Evolutionary conservation across 2,888 invertebrate species (phyloP), one percentile per base, ranked within the genome.

Genomic region (Chaitophorus viminalis): DNA sequence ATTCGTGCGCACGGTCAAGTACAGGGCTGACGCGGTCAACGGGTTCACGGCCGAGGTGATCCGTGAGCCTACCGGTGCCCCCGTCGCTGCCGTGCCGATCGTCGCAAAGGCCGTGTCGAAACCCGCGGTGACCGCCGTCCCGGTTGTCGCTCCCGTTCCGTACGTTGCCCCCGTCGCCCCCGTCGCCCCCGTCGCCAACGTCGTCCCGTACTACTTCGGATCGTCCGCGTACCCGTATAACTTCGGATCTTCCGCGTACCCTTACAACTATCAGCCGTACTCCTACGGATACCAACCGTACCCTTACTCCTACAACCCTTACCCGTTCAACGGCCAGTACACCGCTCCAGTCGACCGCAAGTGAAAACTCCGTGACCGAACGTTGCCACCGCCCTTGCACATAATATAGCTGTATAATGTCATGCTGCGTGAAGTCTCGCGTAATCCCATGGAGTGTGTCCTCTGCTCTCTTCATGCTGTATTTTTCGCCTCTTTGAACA

Each of bases 11-110:
- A 90, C 90, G 17, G 90, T 90, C 83, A 88, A 86, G 70, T 90
- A 90, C 89, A 89, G 89, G 33, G 89, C 90, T 31, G 90, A 90
- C 86, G 86, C 90, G 29, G 89, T 90, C 79, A 90, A 89, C 89
- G 90, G 90, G n/a, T 90, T 90, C 89, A 90, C 89, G 83, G 90
- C 90, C 39, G 89, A 90, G 31, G 90, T 90, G 54, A 82, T 74
- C 29, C 60, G 83, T 1, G 75, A 76, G n/a, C 82, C 88, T 8
- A 11, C 21, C 11, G n/a, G 46, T 2, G 70, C 31, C 9, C 21
- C 18, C 72, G 54, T 3, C 25, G 25, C 17, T 6, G 54, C 76
- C 21, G 68, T 33, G 21, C 78, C 36, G 17, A 18, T 52, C 65
- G 84, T 77, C 46, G 68, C 68, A 11, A 75, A 29, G 29, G 84